Conservation (phyloP, 2,888 invertebrate species). For the Bruchidius siliquastri region DNA sequence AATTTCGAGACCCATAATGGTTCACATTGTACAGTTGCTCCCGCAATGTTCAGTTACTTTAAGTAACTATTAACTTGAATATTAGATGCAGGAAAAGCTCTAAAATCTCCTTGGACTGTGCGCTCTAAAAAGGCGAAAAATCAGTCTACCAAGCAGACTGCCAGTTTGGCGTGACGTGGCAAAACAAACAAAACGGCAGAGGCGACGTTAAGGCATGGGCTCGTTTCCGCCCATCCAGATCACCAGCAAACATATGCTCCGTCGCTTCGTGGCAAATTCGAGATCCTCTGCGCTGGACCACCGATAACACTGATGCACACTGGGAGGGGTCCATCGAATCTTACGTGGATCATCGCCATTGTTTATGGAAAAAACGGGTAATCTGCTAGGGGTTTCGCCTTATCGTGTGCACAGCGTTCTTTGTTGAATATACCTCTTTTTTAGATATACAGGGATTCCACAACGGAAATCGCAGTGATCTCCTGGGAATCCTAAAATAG, state of each 20-base stretch:
- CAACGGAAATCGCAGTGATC: neutral
- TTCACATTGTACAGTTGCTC: no score
- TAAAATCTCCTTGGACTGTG: neutral
- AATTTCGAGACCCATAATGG: no score
- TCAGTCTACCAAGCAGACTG: neutral
- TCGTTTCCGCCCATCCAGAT: conserved; percentile 25
- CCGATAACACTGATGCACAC: neutral
- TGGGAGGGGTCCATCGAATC: neutral
- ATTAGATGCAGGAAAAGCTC: neutral
- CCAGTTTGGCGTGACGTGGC: neutral
- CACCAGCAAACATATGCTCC: conserved; percentile 14
- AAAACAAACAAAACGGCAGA: conserved; percentile 21
- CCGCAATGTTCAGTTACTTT: no score
- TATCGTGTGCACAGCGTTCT: neutral
- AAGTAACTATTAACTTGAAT: neutral
- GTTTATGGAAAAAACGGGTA: neutral
- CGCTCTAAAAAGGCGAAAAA: neutral
- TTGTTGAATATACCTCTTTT: neutral
- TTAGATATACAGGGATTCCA: neutral
- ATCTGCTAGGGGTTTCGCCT: neutral
- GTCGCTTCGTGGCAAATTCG: neutral
- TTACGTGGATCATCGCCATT: neutral
- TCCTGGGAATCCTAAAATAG: neutral
- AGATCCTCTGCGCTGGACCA: neutral
- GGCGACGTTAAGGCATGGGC: conserved; percentile 21